A percentile compares a stretch with the other conserved stretches of the same genome.
phyloP scores from a whole-genome alignment of 2,797 vertebrate genomes.

The Balearica regulorum region DNA sequence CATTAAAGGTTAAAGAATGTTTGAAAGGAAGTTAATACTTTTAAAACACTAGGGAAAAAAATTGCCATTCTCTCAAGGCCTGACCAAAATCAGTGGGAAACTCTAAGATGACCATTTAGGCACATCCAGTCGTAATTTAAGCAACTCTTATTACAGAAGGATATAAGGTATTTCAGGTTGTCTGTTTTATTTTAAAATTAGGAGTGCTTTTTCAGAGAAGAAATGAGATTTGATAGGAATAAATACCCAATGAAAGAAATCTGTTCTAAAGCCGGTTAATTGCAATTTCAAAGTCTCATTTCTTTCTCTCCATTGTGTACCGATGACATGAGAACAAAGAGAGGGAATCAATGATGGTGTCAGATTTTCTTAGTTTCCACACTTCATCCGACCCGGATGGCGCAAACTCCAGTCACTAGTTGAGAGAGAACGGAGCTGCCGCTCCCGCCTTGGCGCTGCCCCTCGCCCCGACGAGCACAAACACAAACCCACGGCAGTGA shows the following conservation, averaged over 20 bases:
- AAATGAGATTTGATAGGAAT: neutral
- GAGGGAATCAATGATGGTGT: constrained; percentile 67
- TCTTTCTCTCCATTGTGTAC: constrained; percentile 46
- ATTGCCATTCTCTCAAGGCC: constrained; percentile 46
- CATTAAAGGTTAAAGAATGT: constrained; percentile 78
- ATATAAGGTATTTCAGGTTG: neutral
- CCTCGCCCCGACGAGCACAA: neutral
- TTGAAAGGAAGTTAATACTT: constrained; percentile 76
- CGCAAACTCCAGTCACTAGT: neutral
- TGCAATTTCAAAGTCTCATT: constrained; percentile 64
- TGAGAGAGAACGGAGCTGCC: neutral
- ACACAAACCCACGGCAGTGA: neutral
- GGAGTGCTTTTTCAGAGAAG: neutral
- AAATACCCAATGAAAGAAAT: neutral
- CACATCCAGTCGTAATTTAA: constrained; percentile 12
- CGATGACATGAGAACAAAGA: constrained; percentile 56
- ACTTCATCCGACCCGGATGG: constrained; percentile 50
- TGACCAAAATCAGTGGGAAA: constrained; percentile 21
- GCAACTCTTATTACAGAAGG: neutral
- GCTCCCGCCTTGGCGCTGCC: neutral
- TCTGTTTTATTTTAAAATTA: constrained; percentile 1
- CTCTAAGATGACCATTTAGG: neutral
- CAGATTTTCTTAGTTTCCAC: constrained; percentile 54
- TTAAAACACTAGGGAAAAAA: constrained; percentile 62
- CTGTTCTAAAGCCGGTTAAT: constrained; percentile 53